phyloP scores from a whole-genome alignment of 2,888 invertebrate genomes.

The Geotrupes spiniger region DNA sequence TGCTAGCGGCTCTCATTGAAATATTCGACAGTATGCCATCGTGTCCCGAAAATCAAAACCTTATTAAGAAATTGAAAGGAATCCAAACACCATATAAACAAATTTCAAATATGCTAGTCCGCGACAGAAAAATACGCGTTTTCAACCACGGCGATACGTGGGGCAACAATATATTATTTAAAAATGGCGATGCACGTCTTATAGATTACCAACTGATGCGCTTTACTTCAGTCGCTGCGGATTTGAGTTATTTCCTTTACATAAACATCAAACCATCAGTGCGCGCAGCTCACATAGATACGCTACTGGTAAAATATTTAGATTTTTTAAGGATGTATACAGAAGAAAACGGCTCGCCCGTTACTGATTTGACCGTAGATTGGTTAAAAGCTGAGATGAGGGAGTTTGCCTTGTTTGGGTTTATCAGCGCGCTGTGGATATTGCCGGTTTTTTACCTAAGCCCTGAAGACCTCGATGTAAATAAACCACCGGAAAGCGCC shows the following conservation, averaged over 20 bases:
- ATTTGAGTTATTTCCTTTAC: conserved; percentile 31
- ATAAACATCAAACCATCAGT: conserved; percentile 27
- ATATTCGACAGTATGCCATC: conserved; percentile 10
- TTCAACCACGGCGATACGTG: conserved; percentile 33
- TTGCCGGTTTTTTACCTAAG: conserved; percentile 25
- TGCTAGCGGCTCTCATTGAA: conserved; percentile 6
- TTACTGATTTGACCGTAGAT: conserved; percentile 19
- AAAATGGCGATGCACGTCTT: conserved; percentile 20
- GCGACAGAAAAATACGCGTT: conserved; percentile 17
- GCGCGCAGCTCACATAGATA: conserved; percentile 16
- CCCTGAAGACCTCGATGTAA: conserved; percentile 18
- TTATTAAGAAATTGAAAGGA: conserved; percentile 3
- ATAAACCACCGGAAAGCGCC: conserved; percentile 4
- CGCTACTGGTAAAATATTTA: conserved; percentile 26
- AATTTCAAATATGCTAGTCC: conserved; percentile 5
- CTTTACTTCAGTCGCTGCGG: conserved; percentile 29
- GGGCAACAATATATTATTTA: conserved; percentile 29
- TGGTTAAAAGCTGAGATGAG: conserved; percentile 29
- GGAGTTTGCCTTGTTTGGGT: conserved; percentile 25
- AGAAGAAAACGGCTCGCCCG: conserved; percentile 12
- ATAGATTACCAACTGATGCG: conserved; percentile 32
- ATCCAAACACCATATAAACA: conserved; percentile 3
- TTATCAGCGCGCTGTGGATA: conserved; percentile 23
- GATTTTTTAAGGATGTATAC: conserved; percentile 17
- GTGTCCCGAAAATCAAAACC: not conserved